phyloP scores from a whole-genome alignment of 2,888 invertebrate genomes.

The Linnaemya vulpina region DNA sequence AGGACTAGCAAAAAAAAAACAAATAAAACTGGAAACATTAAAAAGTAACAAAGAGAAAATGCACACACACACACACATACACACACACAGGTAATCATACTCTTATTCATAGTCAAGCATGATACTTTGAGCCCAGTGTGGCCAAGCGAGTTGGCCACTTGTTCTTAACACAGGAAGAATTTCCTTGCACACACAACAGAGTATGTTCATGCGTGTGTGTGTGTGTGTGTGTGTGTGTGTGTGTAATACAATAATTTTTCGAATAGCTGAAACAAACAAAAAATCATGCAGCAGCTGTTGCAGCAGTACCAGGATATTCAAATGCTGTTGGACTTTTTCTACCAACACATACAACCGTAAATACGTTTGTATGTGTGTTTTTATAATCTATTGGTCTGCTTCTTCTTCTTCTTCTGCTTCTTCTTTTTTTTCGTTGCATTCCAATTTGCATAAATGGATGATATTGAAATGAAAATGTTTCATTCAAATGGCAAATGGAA shows the following conservation, averaged over 20 bases:
- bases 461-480: neutral
- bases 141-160: neutral
- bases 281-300: neutral
- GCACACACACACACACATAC: neutral
- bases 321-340: neutral
- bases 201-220: neutral
- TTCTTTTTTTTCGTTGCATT: neutral
- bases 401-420: no score
- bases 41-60: neutral
- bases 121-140: neutral
- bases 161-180: neutral
- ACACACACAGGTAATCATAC: no score
- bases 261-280: neutral
- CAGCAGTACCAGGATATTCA: conserved; percentile 2
- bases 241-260: neutral
- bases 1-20: no score
- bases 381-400: neutral
- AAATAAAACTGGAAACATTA: neutral
- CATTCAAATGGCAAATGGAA: neutral
- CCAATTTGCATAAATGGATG: neutral
- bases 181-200: neutral
- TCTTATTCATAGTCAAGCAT: neutral
- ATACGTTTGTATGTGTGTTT: neutral
- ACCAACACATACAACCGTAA: neutral
- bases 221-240: neutral